Evolutionary conservation across 2,113 vertebrate genomes (phyloP).

Genomic region (Hipposideros armiger): DNA sequence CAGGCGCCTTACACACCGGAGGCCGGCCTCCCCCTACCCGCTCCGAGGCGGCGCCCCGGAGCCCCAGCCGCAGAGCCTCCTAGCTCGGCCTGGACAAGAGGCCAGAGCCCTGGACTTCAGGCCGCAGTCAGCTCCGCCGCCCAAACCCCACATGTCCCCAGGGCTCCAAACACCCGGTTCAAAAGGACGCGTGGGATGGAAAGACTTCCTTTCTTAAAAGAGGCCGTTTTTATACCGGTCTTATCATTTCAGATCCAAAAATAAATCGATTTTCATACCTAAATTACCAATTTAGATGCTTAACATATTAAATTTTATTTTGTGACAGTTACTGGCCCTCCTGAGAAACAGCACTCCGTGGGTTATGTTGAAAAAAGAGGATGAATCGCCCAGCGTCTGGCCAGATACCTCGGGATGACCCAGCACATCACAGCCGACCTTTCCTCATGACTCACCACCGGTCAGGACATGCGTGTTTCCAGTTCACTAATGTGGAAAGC

Average conservation of each 20-base stretch:
- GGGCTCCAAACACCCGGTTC: too few relatives aligned
- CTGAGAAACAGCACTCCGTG: not conserved
- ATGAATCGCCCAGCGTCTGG: not conserved
- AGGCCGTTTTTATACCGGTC: not conserved
- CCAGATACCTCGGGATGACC: not conserved
- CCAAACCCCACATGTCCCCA: too few relatives aligned
- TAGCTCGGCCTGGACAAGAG: too few relatives aligned
- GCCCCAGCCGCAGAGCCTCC: too few relatives aligned
- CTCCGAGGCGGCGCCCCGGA: too few relatives aligned
- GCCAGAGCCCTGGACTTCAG: too few relatives aligned
- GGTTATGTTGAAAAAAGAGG: not conserved
- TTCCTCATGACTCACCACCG: not conserved
- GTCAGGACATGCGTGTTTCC: not conserved
- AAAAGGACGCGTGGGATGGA: too few relatives aligned
- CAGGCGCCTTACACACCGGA: too few relatives aligned
- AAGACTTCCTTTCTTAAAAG: not conserved
- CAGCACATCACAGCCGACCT: not conserved
- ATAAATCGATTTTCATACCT: not conserved
- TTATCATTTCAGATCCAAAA: not conserved
- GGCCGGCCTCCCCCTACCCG: too few relatives aligned
- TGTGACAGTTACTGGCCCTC: not conserved
- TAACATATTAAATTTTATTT: not conserved
- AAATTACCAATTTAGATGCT: not conserved
- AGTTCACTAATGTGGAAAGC: not conserved
- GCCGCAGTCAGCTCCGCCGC: too few relatives aligned